phyloP scores from a whole-genome alignment of 2,797 vertebrate genomes.

The Choloepus didactylus region DNA sequence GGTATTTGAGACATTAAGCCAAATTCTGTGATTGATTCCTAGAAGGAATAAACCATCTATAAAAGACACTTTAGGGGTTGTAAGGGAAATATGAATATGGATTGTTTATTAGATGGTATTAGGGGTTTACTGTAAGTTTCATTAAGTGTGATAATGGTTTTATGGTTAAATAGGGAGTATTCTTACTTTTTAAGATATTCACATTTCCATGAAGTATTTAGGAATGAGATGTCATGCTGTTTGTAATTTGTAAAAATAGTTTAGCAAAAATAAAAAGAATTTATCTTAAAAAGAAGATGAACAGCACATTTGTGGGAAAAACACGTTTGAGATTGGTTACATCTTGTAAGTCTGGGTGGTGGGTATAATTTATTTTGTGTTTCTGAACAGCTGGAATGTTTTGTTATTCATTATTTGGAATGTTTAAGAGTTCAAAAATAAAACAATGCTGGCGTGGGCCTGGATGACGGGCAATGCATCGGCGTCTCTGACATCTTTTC shows the following conservation, averaged over 20 bases:
- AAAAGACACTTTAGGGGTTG: no score
- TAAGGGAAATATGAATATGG: no score
- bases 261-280: not conserved
- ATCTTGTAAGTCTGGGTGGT: not conserved
- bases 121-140: no score
- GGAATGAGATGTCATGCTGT: not conserved
- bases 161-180: no score
- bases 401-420: not conserved
- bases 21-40: not conserved
- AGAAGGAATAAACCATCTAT: no score
- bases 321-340: not conserved
- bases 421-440: not conserved
- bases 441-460: conserved; percentile 92
- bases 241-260: not conserved
- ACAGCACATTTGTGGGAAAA: not conserved
- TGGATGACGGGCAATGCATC: conserved; percentile 95
- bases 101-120: no score
- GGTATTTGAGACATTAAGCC: not conserved
- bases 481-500: conserved; percentile 99
- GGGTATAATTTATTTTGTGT: not conserved
- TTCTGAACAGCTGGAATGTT: not conserved
- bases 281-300: not conserved
- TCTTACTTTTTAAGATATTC: not conserved
- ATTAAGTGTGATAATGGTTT: no score
- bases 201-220: not conserved